These are phyloP conservation scores for Cyphomyrus discorhynchus DNA, from an alignment of 2,113 vertebrate genomes.

Conservation along the genomic window DNA sequence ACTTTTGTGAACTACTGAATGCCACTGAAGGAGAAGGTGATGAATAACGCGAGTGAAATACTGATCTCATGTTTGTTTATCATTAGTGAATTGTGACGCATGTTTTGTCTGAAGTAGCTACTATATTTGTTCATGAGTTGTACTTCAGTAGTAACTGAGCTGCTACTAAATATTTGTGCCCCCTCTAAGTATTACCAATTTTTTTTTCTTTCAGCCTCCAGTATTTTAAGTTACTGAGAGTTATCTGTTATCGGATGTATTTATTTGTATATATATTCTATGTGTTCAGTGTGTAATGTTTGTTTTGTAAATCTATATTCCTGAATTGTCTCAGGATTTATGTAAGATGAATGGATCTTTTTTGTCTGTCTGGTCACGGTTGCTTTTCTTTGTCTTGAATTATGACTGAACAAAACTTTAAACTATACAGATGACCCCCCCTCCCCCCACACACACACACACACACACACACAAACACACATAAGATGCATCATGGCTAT, in stretches of 20 bases:
- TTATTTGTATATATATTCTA: not conserved
- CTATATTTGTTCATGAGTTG: not conserved
- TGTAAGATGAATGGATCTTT: not conserved
- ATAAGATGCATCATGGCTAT: not conserved
- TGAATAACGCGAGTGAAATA: not conserved
- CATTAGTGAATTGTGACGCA: not conserved
- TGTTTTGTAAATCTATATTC: not conserved
- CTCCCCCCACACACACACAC: no score
- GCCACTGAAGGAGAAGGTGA: not conserved
- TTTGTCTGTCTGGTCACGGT: not conserved
- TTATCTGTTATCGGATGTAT: not conserved
- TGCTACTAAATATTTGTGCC: not conserved
- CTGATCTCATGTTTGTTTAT: not conserved
- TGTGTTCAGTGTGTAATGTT: not conserved
- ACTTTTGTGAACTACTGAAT: not conserved
- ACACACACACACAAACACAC: not conserved
- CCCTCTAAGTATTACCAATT: not conserved
- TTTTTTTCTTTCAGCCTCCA: not conserved
- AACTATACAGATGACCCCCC: not conserved
- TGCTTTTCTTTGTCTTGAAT: not conserved
- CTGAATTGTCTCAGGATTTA: not conserved
- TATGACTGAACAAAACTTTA: not conserved
- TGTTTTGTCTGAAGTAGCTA: not conserved
- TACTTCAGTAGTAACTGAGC: not conserved
- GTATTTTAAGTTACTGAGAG: not conserved